These are phyloP conservation scores for Triplophysa bombifrons DNA, from an alignment of 2,797 vertebrate genomes.

Conservation along the genomic window DNA sequence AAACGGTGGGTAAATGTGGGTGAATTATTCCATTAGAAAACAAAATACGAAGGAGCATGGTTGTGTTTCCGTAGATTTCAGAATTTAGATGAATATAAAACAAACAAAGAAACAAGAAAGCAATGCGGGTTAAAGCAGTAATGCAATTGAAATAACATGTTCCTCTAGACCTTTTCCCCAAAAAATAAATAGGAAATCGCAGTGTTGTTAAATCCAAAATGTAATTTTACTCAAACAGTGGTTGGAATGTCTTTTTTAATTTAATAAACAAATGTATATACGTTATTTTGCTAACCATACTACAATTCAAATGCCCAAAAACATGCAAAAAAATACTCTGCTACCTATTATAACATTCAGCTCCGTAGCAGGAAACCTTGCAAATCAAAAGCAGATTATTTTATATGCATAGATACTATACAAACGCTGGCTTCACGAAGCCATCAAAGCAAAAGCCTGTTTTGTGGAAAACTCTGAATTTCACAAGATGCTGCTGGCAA, in stretches of 20 bases:
- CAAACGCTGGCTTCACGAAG: not conserved
- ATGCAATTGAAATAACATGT: not conserved
- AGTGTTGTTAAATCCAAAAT: too few relatives aligned
- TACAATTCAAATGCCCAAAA: slow-evolving; percentile 57
- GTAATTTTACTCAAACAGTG: not conserved
- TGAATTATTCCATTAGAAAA: not conserved
- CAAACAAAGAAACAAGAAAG: not conserved
- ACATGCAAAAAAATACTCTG: slow-evolving; percentile 55
- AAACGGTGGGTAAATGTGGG: too few relatives aligned
- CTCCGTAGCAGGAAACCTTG: slow-evolving; percentile 9
- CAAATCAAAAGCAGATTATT: slow-evolving; percentile 14
- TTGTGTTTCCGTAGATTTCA: too few relatives aligned
- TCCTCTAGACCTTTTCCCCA: not conserved
- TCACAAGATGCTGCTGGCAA: not conserved
- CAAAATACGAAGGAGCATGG: not conserved
- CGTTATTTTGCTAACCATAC: slow-evolving; percentile 57
- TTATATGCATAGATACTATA: not conserved
- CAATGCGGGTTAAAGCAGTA: not conserved
- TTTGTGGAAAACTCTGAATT: not conserved
- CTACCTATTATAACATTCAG: slow-evolving; percentile 54
- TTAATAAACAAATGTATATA: slow-evolving; percentile 44
- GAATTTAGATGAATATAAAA: not conserved
- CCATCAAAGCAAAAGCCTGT: not conserved
- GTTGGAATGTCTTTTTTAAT: slow-evolving; percentile 65
- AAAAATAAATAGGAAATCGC: too few relatives aligned